phyloP scores from a whole-genome alignment of 2,888 invertebrate species.

The Tachystola acroxantha region DNA sequence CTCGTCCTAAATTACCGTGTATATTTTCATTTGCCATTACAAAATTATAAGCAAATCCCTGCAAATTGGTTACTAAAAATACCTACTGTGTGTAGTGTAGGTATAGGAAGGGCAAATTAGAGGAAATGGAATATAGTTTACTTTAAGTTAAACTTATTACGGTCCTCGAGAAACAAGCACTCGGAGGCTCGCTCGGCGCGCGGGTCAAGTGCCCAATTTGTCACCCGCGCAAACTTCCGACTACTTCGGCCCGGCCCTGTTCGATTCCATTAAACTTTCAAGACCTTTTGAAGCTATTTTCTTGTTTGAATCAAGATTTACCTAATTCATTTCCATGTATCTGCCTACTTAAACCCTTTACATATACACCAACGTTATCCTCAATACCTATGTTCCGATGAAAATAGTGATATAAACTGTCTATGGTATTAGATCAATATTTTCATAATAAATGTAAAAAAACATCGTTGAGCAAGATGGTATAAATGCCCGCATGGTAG shows the following conservation, averaged over 20 bases:
- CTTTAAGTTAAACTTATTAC: slow-evolving; percentile 78
- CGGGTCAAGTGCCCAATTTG: slow-evolving; percentile 79
- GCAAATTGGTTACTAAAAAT: slow-evolving; percentile 55
- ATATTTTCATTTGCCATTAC: no score
- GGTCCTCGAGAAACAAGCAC: slow-evolving; percentile 72
- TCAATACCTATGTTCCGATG: no score
- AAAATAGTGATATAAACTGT: no score
- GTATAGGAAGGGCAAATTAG: slow-evolving; percentile 68
- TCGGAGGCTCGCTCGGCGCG: slow-evolving; percentile 60
- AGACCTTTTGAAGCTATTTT: slow-evolving; percentile 75
- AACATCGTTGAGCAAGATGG: no score
- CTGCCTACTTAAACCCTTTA: slow-evolving; percentile 17
- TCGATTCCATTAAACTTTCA: slow-evolving; percentile 79
- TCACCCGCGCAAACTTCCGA: slow-evolving; percentile 74
- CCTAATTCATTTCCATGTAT: slow-evolving; percentile 63
- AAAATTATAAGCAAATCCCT: no score
- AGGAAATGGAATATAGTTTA: slow-evolving; percentile 77
- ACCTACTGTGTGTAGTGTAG: slow-evolving; percentile 43
- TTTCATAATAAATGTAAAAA: no score
- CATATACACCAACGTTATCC: no score
- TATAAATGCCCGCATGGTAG: no score
- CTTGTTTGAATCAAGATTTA: slow-evolving; percentile 72
- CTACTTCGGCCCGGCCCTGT: slow-evolving; percentile 62
- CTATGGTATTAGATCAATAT: no score
- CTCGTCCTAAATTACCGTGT: no score